Evolutionary conservation across 2,797 vertebrate species (phyloP).

Genomic region (Etheostoma perlongum): DNA sequence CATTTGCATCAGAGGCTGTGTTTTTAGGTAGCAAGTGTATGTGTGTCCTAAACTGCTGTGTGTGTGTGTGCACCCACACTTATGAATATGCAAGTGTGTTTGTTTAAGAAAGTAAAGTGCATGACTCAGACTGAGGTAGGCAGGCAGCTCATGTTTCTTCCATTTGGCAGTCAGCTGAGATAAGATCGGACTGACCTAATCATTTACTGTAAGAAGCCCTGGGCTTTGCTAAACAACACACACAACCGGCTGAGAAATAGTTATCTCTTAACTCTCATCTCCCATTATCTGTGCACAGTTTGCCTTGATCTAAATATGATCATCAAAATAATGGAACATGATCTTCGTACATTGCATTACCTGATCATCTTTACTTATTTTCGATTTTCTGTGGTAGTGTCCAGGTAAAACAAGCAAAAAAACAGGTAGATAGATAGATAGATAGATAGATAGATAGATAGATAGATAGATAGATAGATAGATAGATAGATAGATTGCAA

Average conservation of each 20-base stretch:
- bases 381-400: neutral
- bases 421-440: conserved; percentile 1
- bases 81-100: conserved; percentile 65
- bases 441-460: conserved; percentile 20
- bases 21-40: conserved; percentile 35
- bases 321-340: conserved; percentile 47
- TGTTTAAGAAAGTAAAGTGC: conserved; percentile 63
- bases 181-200: conserved; percentile 64
- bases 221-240: conserved; percentile 52
- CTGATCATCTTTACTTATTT: neutral
- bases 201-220: conserved; percentile 47
- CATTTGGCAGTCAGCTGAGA: conserved; percentile 65
- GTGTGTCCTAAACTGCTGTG: conserved; percentile 16
- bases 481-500: neutral
- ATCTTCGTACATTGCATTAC: neutral
- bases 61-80: neutral
- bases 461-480: neutral
- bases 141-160: conserved; percentile 73
- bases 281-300: conserved; percentile 41
- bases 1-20: conserved; percentile 43
- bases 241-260: conserved; percentile 30
- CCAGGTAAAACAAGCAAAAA: no score
- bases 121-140: conserved; percentile 74
- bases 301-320: conserved; percentile 44
- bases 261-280: conserved; percentile 41